phyloP scores from a whole-genome alignment of 2,888 invertebrate genomes.

The Drosophila nigricruria region DNA sequence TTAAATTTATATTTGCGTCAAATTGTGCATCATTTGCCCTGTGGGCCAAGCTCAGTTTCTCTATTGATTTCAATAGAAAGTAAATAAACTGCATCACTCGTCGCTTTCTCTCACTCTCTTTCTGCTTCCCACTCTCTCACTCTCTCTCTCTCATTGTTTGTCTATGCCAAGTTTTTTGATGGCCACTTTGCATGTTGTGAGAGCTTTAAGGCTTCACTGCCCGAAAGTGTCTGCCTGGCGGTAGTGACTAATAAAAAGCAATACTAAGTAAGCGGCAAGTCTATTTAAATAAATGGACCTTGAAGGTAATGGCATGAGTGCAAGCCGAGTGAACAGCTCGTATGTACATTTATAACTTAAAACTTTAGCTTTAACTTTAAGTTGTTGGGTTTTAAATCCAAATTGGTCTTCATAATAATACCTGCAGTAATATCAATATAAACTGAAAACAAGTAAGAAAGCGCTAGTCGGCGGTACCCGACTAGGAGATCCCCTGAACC shows the following conservation, averaged over 20 bases:
- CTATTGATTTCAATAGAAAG: slow-evolving; percentile 32
- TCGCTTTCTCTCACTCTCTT: neutral
- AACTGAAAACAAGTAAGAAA: too few relatives aligned
- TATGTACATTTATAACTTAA: neutral
- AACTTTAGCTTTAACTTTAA: neutral
- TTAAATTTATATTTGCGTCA: slow-evolving; percentile 49
- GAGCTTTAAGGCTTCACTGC: slow-evolving; percentile 26
- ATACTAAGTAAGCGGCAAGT: slow-evolving; percentile 1
- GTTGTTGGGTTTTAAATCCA: neutral
- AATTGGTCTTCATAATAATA: neutral
- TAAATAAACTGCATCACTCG: slow-evolving; percentile 12
- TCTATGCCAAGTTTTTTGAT: slow-evolving; percentile 10
- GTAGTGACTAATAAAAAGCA: slow-evolving; percentile 17
- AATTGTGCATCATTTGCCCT: slow-evolving; percentile 26
- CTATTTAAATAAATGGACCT: neutral
- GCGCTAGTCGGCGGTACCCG: too few relatives aligned
- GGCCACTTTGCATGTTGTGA: slow-evolving; percentile 32
- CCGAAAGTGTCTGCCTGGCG: slow-evolving; percentile 19
- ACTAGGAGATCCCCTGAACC: too few relatives aligned
- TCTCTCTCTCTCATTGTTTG: neutral
- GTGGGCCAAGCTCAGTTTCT: neutral
- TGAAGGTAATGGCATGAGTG: neutral
- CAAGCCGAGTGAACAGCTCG: neutral
- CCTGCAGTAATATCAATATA: too few relatives aligned
- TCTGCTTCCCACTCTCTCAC: neutral